Evolutionary conservation across 2,797 vertebrate species (phyloP).

Genomic region (Hippoglossus hippoglossus): DNA sequence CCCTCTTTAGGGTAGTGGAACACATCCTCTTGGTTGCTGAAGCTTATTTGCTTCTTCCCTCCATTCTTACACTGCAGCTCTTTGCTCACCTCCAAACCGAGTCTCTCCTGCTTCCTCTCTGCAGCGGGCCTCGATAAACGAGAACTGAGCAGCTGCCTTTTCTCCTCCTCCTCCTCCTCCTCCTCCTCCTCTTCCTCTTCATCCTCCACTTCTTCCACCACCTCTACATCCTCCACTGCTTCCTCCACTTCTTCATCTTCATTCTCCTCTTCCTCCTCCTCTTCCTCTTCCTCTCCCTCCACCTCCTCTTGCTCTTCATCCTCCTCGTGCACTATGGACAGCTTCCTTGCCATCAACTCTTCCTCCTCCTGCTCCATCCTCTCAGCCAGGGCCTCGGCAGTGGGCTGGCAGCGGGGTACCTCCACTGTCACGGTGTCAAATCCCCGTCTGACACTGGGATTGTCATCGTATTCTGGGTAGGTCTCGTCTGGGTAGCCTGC

Average conservation of each 20-base stretch:
- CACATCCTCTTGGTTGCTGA: slow-evolving; percentile 75
- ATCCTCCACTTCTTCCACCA: slow-evolving; percentile 50
- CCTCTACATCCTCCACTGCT: slow-evolving; percentile 22
- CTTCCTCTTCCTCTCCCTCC: slow-evolving; percentile 60
- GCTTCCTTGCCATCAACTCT: slow-evolving; percentile 64
- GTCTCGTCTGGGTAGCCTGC: slow-evolving; percentile 96
- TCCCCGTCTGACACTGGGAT: slow-evolving; percentile 56
- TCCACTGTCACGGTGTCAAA: slow-evolving; percentile 74
- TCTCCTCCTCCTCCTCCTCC: slow-evolving; percentile 80
- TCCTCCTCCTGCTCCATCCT: slow-evolving; percentile 87
- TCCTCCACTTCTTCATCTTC: slow-evolving; percentile 57
- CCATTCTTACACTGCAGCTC: slow-evolving; percentile 42
- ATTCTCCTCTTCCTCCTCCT: slow-evolving; percentile 71
- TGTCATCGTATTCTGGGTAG: slow-evolving; percentile 86
- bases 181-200: slow-evolving; percentile 29
- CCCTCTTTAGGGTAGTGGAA: slow-evolving; percentile 78
- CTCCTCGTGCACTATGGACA: slow-evolving; percentile 69
- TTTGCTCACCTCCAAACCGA: slow-evolving; percentile 60
- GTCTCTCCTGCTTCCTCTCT: slow-evolving; percentile 48
- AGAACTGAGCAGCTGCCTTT: slow-evolving; percentile 67
- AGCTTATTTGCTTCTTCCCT: slow-evolving; percentile 72
- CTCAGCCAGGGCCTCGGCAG: slow-evolving; percentile 94
- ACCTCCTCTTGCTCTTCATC: slow-evolving; percentile 64
- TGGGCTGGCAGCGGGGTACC: slow-evolving; percentile 80
- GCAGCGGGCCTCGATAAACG: slow-evolving; percentile 14